These are phyloP conservation scores for Eulithis testata DNA, from an alignment of 2,888 invertebrate species.

Conservation along the genomic window DNA sequence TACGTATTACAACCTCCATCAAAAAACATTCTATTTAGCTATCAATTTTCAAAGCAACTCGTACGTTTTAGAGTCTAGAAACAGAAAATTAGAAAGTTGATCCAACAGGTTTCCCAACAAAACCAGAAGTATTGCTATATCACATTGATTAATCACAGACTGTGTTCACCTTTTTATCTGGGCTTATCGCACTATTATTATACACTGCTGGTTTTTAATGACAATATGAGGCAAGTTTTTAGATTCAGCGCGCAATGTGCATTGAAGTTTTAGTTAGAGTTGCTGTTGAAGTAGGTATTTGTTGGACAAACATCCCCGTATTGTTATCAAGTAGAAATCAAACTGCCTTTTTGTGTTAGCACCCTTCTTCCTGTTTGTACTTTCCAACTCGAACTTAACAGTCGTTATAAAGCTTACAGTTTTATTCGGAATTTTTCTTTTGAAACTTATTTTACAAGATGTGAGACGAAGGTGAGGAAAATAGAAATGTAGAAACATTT, in stretches of 20 bases:
- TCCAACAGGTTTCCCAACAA: conserved; percentile 33
- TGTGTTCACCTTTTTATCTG: conserved; percentile 62
- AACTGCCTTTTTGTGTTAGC: conserved; percentile 69
- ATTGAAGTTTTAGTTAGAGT: not conserved
- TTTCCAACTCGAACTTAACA: conserved; percentile 46
- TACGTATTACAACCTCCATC: too few relatives aligned
- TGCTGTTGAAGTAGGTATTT: conserved; percentile 12
- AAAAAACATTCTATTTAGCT: not conserved
- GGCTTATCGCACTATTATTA: not conserved
- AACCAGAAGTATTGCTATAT: conserved; percentile 48
- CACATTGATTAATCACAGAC: conserved; percentile 73
- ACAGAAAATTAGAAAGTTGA: conserved; percentile 21
- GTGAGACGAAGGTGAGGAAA: conserved; percentile 13
- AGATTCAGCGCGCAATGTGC: conserved; percentile 20
- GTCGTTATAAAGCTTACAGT: conserved; percentile 27
- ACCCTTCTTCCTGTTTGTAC: conserved; percentile 51
- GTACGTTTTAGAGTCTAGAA: not conserved
- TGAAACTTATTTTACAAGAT: conserved; percentile 22
- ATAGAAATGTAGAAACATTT: not conserved
- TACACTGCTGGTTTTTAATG: conserved; percentile 22
- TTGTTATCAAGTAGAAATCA: conserved; percentile 73
- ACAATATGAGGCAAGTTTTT: not conserved
- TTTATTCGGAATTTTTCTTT: conserved; percentile 26
- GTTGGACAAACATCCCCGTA: conserved; percentile 50
- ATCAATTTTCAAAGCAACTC: too few relatives aligned